Evolutionary conservation across 2,888 invertebrate genomes (phyloP).

Genomic region (Melanostoma mellinum): DNA sequence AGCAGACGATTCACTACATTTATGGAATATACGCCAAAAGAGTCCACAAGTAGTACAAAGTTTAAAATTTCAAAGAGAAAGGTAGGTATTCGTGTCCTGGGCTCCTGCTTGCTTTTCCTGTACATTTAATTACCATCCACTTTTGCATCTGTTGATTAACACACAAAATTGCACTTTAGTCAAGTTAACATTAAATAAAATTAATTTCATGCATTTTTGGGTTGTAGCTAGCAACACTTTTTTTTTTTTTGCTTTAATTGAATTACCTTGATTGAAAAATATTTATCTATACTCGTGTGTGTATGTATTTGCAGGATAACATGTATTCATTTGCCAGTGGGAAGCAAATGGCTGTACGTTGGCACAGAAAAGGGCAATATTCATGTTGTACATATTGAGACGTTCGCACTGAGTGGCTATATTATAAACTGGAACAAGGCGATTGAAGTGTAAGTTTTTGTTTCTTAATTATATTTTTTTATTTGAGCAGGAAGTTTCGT

Average conservation of each 20-base stretch:
- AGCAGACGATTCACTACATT: conserved; percentile 96
- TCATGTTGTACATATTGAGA: conserved; percentile 97
- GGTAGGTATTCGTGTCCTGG: conserved; percentile 84
- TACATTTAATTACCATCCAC: too few species aligned
- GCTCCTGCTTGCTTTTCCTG: too few species aligned
- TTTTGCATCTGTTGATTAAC: neutral
- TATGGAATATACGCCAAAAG: conserved; percentile 98
- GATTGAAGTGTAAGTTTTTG: conserved; percentile 96
- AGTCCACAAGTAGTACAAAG: conserved; percentile 97
- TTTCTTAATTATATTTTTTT: neutral
- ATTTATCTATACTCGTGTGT: neutral
- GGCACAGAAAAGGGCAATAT: conserved; percentile 99
- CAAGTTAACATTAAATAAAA: conserved; percentile 24
- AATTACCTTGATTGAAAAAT: conserved; percentile 7
- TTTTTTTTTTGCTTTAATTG: neutral
- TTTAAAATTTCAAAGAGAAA: conserved; percentile 98
- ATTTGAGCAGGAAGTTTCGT: neutral
- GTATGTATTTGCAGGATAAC: conserved; percentile 88
- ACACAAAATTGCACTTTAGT: conserved; percentile 18
- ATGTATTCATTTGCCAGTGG: conserved; percentile 96
- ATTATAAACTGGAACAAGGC: conserved; percentile 99
- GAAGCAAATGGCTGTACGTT: conserved; percentile 99
- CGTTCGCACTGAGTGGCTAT: conserved; percentile 97
- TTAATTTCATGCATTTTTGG: conserved; percentile 29
- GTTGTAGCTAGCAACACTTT: neutral